Percentiles rank a stretch among this genome's conserved stretches.
Conservation (phyloP, 30 jellyfish, hydroid and myxozoan species). For the Aurelia aurita complex sp. Pacific region DNA sequence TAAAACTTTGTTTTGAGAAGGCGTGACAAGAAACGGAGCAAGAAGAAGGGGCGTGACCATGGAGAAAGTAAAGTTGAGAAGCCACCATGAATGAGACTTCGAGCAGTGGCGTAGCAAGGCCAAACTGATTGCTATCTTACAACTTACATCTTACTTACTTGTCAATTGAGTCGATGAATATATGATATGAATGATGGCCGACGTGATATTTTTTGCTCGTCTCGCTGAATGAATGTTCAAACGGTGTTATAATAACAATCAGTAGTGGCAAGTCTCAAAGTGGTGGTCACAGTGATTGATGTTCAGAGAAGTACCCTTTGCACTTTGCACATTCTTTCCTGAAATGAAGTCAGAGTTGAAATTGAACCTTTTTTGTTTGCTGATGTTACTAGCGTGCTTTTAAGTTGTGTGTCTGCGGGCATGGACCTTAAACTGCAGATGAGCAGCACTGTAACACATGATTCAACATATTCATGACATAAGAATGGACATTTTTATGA, state of each 20-base stretch:
- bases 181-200: too few relatives aligned
- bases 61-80: background rate
- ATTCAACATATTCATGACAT: background rate
- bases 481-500: background rate
- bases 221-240: too few relatives aligned
- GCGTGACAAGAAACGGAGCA: too few relatives aligned
- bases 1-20: too few relatives aligned
- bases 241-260: too few relatives aligned
- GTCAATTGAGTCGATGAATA: too few relatives aligned
- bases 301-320: conserved; percentile 3
- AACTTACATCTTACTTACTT: too few relatives aligned
- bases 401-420: background rate
- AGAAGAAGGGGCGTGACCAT: too few relatives aligned
- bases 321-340: background rate
- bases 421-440: background rate
- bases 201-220: too few relatives aligned
- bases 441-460: background rate
- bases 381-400: background rate
- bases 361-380: background rate
- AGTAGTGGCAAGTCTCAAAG: too few relatives aligned
- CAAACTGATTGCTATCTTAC: background rate
- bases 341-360: background rate
- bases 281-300: background rate
- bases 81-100: background rate
- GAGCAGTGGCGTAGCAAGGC: background rate